Evolutionary conservation across 64 coral and sea anemone genomes (phyloP).

Genomic region (Catalaphyllia jardinei): DNA sequence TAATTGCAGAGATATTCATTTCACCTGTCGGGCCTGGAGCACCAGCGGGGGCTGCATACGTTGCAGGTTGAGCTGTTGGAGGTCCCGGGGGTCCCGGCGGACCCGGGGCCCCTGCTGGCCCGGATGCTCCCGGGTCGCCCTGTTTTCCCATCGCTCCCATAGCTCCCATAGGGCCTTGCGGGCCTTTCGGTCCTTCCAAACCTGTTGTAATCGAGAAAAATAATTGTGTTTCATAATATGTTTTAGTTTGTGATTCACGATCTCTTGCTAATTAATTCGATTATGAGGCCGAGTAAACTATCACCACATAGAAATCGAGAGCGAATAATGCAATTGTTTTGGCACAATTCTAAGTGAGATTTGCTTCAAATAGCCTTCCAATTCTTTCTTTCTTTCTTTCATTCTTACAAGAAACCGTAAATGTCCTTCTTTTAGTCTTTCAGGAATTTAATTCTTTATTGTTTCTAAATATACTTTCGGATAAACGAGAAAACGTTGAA

Average conservation of each 20-base stretch:
- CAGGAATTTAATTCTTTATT: too few species aligned
- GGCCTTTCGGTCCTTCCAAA: not conserved
- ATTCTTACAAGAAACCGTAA: too few species aligned
- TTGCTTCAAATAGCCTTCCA: too few species aligned
- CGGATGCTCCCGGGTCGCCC: not conserved
- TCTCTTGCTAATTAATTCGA: too few species aligned
- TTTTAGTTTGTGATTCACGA: not conserved
- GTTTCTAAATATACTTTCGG: too few species aligned
- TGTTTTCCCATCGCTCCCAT: not conserved
- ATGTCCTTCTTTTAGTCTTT: too few species aligned
- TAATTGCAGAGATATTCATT: not conserved
- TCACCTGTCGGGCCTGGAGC: not conserved
- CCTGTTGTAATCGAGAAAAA: not conserved
- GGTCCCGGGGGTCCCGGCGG: not conserved
- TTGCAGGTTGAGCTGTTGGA: not conserved
- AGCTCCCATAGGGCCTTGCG: constrained; percentile 6
- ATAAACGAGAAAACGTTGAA: too few species aligned
- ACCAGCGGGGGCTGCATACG: not conserved
- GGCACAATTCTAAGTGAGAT: too few species aligned
- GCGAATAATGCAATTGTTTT: too few species aligned
- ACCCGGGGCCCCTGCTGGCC: not conserved
- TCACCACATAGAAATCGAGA: too few species aligned
- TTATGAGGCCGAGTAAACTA: too few species aligned
- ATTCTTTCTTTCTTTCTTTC: too few species aligned
- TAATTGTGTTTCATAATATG: not conserved